These are phyloP conservation scores for Metaphire vulgaris DNA, from an alignment of 1,140 invertebrate genomes.

Conservation along the genomic window DNA sequence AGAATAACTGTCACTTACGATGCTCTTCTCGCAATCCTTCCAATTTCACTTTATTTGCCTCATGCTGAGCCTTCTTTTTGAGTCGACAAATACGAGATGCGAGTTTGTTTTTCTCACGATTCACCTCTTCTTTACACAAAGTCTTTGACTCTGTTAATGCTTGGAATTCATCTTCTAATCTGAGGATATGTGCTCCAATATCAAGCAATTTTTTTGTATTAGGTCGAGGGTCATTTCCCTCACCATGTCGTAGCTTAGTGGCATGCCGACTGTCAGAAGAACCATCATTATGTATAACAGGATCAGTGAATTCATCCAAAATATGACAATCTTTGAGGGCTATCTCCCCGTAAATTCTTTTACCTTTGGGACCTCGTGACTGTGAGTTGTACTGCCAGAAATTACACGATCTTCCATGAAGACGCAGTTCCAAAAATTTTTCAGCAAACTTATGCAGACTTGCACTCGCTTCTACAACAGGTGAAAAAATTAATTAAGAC, in stretches of 20 bases:
- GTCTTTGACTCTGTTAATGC: neutral
- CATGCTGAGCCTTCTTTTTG: neutral
- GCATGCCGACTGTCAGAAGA: neutral
- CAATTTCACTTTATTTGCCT: conserved; percentile 1
- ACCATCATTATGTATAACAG: neutral
- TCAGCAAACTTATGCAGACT: neutral
- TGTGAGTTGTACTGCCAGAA: neutral
- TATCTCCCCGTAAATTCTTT: neutral
- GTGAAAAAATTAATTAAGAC: too few relatives aligned
- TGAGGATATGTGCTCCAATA: neutral
- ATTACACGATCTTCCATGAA: neutral
- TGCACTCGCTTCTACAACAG: neutral
- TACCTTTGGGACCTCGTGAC: neutral
- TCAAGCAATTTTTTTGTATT: neutral
- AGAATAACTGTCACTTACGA: too few relatives aligned
- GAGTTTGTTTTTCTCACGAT: neutral
- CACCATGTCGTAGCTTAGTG: neutral
- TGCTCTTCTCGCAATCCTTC: neutral
- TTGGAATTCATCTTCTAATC: neutral
- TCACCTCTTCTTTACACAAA: neutral
- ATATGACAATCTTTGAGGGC: neutral
- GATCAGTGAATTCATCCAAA: neutral
- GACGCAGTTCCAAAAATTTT: neutral
- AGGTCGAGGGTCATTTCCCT: neutral
- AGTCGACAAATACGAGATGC: neutral